Base-by-base conservation (phyloP, 2,797 vertebrate species). In the Enteromius fasciolatus region DNA sequence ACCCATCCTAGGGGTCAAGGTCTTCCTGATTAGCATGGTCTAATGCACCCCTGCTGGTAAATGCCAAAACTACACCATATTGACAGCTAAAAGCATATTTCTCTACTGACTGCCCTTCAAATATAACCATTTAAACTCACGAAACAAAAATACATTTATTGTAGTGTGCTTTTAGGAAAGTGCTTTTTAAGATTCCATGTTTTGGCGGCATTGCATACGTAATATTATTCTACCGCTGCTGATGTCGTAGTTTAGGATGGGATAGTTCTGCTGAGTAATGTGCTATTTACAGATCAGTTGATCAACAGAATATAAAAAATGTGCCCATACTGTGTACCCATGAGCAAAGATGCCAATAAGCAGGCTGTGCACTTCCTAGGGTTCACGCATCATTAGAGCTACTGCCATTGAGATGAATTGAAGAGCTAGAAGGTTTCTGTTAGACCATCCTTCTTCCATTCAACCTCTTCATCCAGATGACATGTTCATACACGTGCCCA, bases 1-100 rank as follows among this genome's bases (percentile, higher is more conserved):
- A 76, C 44, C 39, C 36, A 31, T 59, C 33, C 50, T 14, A 57
- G 20, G 12, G 50, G 11, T 39, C 20, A 41, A 10, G 2, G 73
- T 75, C 39, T 39, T n/a, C 1, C 73, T 75, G 52, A 14, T 18
- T 75, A 25, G 7, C n/a, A 59, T 59, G 36, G 7, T 41, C 52
- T 9, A 76, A 8, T 59, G 15, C 41, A 41, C 52, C 73, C 73
- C 73, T 59, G 73, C 52, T 59, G 52, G 50, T 41, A 59, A 59
- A 59, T 57, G n/a, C 3, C 2, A 5, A 59, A 41, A 76, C 52
- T 76, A 25, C 52, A 76, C 14, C n/a, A 59, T 41, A 41, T 4
- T 59, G 73, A 15, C 1, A 11, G 52, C 14, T 59, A 50, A 23
- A 74, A 36, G 18, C 5, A 3, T 73, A 28, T 33, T 75, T 73